Conservation (phyloP, 2,888 invertebrate genomes). For the Protophormia terraenovae region DNA sequence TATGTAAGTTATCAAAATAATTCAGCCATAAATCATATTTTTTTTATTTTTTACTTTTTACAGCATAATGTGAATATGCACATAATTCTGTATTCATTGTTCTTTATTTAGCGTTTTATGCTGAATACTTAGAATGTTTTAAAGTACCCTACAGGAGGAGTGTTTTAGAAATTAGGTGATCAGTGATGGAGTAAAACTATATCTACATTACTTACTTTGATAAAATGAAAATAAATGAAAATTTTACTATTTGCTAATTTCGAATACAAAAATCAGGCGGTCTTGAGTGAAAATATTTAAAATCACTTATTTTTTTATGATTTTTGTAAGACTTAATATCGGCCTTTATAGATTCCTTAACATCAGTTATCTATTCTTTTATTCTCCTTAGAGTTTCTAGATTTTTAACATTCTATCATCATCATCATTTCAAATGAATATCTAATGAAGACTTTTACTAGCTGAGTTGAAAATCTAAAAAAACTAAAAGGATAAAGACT, state of each 20-base stretch:
- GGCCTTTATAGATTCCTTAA: too few species aligned
- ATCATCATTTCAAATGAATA: slow-evolving; percentile 40
- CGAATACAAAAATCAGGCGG: too few species aligned
- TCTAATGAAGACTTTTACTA: slow-evolving; percentile 17
- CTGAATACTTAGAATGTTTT: too few species aligned
- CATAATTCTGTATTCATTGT: background rate
- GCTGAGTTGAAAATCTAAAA: background rate
- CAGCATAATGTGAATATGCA: background rate
- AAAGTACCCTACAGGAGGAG: too few species aligned
- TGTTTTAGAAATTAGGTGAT: too few species aligned
- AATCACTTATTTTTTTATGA: too few species aligned
- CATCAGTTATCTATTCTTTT: background rate
- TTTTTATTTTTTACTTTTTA: background rate
- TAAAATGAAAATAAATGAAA: too few species aligned
- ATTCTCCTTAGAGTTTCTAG: background rate
- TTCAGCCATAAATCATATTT: slow-evolving; percentile 41
- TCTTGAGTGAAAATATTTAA: too few species aligned
- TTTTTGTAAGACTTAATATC: too few species aligned
- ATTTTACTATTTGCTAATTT: too few species aligned
- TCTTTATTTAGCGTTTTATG: background rate
- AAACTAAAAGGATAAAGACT: background rate
- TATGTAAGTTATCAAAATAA: slow-evolving; percentile 28
- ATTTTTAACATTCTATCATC: slow-evolving; percentile 1
- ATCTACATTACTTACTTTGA: too few species aligned
- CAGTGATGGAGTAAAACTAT: too few species aligned